Conservation (phyloP, 2,113 vertebrate species). For the Silurus asotus region DNA sequence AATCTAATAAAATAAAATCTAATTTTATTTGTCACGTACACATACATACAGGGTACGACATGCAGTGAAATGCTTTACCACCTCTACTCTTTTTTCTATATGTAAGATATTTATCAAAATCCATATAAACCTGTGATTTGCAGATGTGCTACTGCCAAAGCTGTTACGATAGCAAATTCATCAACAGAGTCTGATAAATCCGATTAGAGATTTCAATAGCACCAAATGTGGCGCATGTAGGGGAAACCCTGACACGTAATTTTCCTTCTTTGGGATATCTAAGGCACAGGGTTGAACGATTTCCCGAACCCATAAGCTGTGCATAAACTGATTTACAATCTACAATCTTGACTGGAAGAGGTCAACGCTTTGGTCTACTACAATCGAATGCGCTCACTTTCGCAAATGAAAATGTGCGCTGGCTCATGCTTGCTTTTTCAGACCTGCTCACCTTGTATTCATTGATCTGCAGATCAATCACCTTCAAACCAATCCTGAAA, state of each 20-base stretch:
- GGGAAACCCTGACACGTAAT: not conserved
- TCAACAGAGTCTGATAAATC: not conserved
- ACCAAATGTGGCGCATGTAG: not conserved
- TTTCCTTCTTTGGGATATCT: not conserved
- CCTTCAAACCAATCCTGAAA: conserved; percentile 17
- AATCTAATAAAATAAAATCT: too few relatives aligned
- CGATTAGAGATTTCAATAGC: not conserved
- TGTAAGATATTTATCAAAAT: not conserved
- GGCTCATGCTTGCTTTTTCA: conserved; percentile 39
- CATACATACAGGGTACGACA: too few relatives aligned
- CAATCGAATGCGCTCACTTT: conserved; percentile 2
- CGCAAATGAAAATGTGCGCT: conserved; percentile 16
- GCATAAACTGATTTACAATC: not conserved
- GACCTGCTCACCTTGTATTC: conserved; percentile 35
- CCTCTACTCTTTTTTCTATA: not conserved
- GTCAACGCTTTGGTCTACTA: not conserved
- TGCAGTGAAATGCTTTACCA: too few relatives aligned
- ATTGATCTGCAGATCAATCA: conserved; percentile 47
- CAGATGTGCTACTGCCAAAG: not conserved
- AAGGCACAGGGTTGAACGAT: not conserved
- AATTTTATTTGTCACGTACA: too few relatives aligned
- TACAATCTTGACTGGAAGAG: conserved; percentile 9
- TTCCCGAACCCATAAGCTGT: not conserved
- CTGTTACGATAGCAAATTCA: not conserved
- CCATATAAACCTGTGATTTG: not conserved